Evolutionary conservation across 2,888 invertebrate genomes (phyloP).

Genomic region (Tachystola acroxantha): DNA sequence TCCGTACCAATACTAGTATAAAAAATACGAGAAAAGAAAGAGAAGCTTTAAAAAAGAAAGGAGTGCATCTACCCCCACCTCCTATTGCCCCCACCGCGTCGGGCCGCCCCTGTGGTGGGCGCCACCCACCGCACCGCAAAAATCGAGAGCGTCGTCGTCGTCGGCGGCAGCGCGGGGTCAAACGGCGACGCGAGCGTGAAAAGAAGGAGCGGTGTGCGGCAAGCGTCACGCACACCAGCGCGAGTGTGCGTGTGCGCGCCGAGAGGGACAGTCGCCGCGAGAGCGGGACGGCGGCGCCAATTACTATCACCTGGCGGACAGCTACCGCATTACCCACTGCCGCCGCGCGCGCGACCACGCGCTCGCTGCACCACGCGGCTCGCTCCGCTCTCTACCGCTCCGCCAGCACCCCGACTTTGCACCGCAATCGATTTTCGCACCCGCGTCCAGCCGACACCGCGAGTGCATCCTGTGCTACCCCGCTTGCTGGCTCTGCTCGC

Average conservation of each 20-base stretch:
- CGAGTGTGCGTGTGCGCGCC: constrained; percentile 66
- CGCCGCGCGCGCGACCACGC: constrained; percentile 79
- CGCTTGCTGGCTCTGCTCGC: constrained; percentile 22
- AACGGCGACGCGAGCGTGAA: constrained; percentile 77
- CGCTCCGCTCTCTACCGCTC: constrained; percentile 54
- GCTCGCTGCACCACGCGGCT: constrained; percentile 73
- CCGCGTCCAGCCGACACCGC: constrained; percentile 41
- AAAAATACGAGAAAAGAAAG: constrained; percentile 78
- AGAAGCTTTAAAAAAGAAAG: constrained; percentile 77
- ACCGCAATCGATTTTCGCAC: constrained; percentile 57
- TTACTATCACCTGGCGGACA: constrained; percentile 80
- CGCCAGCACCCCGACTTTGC: constrained; percentile 42
- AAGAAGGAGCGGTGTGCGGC: constrained; percentile 71
- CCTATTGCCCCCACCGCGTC: constrained; percentile 58
- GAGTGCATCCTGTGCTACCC: constrained; percentile 44
- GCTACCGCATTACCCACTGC: constrained; percentile 81
- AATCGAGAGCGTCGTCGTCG: constrained; percentile 79
- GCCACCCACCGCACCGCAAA: constrained; percentile 82
- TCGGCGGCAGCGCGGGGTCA: constrained; percentile 60
- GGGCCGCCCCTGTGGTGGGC: constrained; percentile 75
- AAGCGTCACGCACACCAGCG: constrained; percentile 53
- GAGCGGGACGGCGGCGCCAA: constrained; percentile 78
- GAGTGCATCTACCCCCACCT: constrained; percentile 75
- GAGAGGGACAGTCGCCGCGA: constrained; percentile 73
- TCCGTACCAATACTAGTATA: constrained; percentile 70